Evolutionary conservation across 2,888 invertebrate species (phyloP), one percentile per base, ranked within the genome.

Genomic region (Drosophila sordidula): DNA sequence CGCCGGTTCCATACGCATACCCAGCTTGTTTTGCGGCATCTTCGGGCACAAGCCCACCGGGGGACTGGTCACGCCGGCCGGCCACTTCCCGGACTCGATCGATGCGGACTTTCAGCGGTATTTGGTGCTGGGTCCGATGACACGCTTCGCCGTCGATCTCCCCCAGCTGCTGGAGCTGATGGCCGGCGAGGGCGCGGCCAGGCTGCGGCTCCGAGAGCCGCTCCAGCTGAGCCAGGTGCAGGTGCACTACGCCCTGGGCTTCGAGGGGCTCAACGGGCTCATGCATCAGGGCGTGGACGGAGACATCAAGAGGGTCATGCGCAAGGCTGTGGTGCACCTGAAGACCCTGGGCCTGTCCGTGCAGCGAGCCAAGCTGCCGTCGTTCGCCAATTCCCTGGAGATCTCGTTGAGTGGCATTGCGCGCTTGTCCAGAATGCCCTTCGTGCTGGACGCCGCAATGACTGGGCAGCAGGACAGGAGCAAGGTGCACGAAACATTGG

Each of bases 21-120:
- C 98, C 0, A 94, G 96, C n/a, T 94, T 96, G 75, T 97, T 96
- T 92, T 96, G 95, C 92, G 98, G 98, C 0, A 93, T 98, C 38
- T 98, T 96, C 91, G 98, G 97, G 0, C 97, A 97, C 91, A 97
- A 97, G 89, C 96, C 97, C 3, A 95, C 96, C 42, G 93, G 95
- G 4, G 94, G 96, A 94, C 90, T 93, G 8, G 74, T 90, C 5
- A 90, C 95, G 0, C 93, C 93, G 25, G 92, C 91, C 0, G 95
- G 95, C 0, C 95, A 95, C 91, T 94, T 93, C 71, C 96, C 96
- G 0, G 90, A 91, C 1, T 88, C 93, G 2, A 46, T 1, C 4
- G 94, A 95, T 75, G 90, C 92, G 9, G 84, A 91, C 5, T 94
- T 94, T 85, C 75, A 90, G 0, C 91, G 93, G 50, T 94, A 93